These are phyloP conservation scores for Apodemus sylvaticus DNA, from an alignment of 2,113 vertebrate species.

Conservation along the genomic window DNA sequence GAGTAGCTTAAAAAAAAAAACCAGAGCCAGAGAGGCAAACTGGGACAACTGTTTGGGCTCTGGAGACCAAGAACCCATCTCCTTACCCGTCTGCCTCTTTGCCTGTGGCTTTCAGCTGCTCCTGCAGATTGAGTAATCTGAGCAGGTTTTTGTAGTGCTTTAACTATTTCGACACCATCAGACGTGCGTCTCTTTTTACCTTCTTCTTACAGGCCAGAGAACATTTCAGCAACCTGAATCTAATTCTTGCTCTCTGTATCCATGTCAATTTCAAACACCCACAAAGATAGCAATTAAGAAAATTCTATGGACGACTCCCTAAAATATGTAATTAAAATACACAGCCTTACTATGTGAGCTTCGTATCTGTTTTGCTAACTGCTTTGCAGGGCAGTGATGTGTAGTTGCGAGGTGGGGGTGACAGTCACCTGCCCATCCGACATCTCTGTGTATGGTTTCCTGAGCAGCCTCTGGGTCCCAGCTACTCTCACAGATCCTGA, in stretches of 20 bases:
- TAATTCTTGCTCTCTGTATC: not conserved
- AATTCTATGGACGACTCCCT: not conserved
- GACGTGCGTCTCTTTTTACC: not conserved
- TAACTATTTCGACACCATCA: not conserved
- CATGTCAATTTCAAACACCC: not conserved
- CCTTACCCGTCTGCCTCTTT: not conserved
- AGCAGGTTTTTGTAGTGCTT: not conserved
- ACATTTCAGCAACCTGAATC: not conserved
- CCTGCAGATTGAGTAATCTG: not conserved
- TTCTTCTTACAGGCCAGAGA: not conserved
- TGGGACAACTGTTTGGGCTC: not conserved
- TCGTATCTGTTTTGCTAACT: not conserved
- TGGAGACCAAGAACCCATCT: not conserved
- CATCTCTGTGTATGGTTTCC: not conserved
- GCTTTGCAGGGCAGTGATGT: constrained; percentile 15
- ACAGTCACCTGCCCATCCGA: not conserved
- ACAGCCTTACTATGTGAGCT: not conserved
- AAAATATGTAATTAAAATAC: not conserved
- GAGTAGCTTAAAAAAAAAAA: not conserved
- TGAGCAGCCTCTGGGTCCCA: not conserved
- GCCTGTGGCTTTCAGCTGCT: not conserved
- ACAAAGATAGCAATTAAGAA: not conserved
- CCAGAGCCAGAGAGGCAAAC: no score
- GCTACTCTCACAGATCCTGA: not conserved
- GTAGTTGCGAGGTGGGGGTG: not conserved